Conservation (phyloP, 2,113 vertebrate genomes). For the Pseudonaja textilis region DNA sequence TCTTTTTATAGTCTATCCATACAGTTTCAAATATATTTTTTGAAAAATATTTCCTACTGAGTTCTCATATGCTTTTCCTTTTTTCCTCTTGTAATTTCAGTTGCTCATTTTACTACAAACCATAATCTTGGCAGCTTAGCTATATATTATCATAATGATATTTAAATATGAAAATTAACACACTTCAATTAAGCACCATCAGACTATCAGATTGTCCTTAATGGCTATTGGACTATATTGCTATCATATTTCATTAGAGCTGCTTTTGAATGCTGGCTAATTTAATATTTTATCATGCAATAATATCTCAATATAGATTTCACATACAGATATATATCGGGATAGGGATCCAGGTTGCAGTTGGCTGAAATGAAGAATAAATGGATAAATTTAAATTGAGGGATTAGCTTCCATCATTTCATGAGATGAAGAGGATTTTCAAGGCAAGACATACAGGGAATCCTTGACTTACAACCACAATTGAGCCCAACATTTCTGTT, state of each 20-base stretch:
- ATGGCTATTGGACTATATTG: slow-evolving; percentile 43
- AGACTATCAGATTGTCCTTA: slow-evolving; percentile 38
- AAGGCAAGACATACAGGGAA: not conserved
- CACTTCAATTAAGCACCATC: slow-evolving; percentile 39
- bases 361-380: not conserved
- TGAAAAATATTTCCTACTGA: not conserved
- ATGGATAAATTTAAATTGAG: not conserved
- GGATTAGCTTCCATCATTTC: not conserved
- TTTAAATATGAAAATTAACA: slow-evolving; percentile 54
- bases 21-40: not conserved
- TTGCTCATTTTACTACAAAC: slow-evolving; percentile 26
- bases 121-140: slow-evolving; percentile 48
- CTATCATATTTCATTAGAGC: slow-evolving; percentile 54
- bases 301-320: slow-evolving; percentile 8
- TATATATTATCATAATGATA: slow-evolving; percentile 32
- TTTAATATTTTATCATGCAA: slow-evolving; percentile 48
- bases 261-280: slow-evolving; percentile 48
- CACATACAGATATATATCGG: not conserved
- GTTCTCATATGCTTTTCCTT: not conserved
- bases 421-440: not conserved
- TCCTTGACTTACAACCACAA: too few relatives aligned
- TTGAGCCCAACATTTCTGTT: too few relatives aligned
- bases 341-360: not conserved
- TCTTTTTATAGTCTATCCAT: not conserved
- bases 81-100: not conserved